These are phyloP conservation scores for Coendou prehensilis DNA, from an alignment of 2,797 vertebrate species.

Conservation along the genomic window DNA sequence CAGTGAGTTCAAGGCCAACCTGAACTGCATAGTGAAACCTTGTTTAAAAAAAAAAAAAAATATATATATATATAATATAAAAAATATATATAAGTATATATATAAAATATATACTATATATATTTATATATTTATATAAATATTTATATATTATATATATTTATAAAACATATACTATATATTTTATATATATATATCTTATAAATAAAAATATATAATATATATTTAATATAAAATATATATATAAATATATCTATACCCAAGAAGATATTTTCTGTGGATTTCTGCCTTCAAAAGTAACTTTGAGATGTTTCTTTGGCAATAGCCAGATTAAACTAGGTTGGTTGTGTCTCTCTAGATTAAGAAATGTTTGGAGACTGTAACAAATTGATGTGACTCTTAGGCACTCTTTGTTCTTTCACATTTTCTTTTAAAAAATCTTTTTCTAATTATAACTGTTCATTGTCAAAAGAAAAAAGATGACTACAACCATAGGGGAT, in stretches of 20 bases:
- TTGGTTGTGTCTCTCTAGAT: conserved; percentile 43
- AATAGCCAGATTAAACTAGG: background rate
- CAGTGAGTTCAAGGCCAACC: background rate
- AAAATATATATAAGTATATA: too few species aligned
- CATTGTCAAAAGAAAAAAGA: background rate
- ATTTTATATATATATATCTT: too few species aligned
- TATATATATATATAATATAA: too few species aligned
- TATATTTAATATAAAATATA: too few species aligned
- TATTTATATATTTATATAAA: too few species aligned
- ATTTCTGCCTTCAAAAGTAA: conserved; percentile 27
- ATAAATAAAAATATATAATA: too few species aligned
- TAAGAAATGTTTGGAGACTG: conserved; percentile 26
- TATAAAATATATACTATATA: too few species aligned
- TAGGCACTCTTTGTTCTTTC: conserved; percentile 23
- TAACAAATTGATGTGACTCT: conserved; percentile 46
- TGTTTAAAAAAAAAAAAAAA: background rate
- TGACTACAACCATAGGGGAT: background rate
- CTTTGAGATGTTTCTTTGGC: conserved; percentile 30
- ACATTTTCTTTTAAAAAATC: conserved; percentile 18
- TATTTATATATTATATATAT: too few species aligned
- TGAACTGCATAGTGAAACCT: background rate
- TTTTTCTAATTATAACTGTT: conserved; percentile 61
- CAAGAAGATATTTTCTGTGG: conserved; percentile 15
- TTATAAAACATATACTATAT: too few species aligned
- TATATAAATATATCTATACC: background rate